Conservation (phyloP, 1,140 invertebrate species). For the Wiebesia pumilae region DNA sequence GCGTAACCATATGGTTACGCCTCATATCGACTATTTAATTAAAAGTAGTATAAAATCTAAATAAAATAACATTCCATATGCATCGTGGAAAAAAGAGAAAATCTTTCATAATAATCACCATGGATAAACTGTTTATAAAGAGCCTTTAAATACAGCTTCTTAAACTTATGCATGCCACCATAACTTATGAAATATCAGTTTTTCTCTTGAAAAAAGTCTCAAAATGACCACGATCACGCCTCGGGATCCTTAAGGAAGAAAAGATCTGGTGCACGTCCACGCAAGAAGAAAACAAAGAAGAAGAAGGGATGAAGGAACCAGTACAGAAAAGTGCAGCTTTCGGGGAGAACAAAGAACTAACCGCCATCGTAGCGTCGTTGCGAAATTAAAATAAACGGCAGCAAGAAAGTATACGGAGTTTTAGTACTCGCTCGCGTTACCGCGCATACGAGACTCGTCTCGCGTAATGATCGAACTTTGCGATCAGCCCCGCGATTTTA, state of each 20-base stretch:
- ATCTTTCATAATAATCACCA: slow-evolving; percentile 46
- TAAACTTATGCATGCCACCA: not conserved
- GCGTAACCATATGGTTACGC: no score
- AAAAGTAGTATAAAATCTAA: not conserved
- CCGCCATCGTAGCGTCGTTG: slow-evolving; percentile 60
- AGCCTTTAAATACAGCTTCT: slow-evolving; percentile 31
- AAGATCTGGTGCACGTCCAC: not conserved
- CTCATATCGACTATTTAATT: not conserved
- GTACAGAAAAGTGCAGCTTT: not conserved
- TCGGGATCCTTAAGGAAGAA: not conserved
- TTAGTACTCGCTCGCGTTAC: slow-evolving; percentile 43
- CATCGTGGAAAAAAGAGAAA: slow-evolving; percentile 27
- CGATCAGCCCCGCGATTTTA: slow-evolving; percentile 57
- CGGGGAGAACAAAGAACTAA: slow-evolving; percentile 64
- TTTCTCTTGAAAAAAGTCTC: not conserved
- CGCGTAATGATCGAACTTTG: slow-evolving; percentile 55
- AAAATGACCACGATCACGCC: not conserved
- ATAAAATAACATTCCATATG: not conserved
- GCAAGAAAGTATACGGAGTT: slow-evolving; percentile 63
- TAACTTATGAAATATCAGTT: slow-evolving; percentile 40
- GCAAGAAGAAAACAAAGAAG: not conserved
- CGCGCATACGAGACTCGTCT: not conserved
- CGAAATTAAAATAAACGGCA: slow-evolving; percentile 74
- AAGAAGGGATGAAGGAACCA: slow-evolving; percentile 1
- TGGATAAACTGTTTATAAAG: slow-evolving; percentile 34